These are phyloP conservation scores for Oenanthe oenanthe DNA, from an alignment of 2,113 vertebrate species.

Conservation along the genomic window DNA sequence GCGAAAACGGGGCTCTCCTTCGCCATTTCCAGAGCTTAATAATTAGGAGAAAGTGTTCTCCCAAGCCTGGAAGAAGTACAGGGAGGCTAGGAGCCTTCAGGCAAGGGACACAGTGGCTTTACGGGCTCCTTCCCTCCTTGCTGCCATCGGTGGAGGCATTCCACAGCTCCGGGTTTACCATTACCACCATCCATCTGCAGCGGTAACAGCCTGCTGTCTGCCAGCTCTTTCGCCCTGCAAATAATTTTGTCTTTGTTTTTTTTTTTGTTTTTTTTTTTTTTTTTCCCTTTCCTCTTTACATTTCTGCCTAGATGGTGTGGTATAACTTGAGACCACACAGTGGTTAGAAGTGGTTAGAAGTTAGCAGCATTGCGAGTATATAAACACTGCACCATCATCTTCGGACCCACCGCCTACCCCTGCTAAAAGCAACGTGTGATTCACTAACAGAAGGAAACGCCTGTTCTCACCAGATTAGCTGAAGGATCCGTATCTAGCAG, in stretches of 20 bases:
- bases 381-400: background rate
- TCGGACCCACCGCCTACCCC: background rate
- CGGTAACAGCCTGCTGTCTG: background rate
- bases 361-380: background rate
- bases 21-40: background rate
- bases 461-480: background rate
- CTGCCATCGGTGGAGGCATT: background rate
- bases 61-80: background rate
- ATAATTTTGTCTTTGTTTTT: background rate
- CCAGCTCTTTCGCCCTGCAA: background rate
- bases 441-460: background rate
- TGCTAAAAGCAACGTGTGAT: background rate
- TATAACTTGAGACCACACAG: too few relatives aligned
- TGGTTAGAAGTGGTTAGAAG: background rate
- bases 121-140: rapidly evolving
- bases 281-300: too few relatives aligned
- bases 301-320: background rate
- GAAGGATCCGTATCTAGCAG: background rate
- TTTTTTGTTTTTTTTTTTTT: background rate
- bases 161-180: background rate
- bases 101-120: background rate
- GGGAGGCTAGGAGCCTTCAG: too few relatives aligned
- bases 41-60: background rate
- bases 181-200: background rate
- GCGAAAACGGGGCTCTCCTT: rapidly evolving